phyloP scores from a whole-genome alignment of 2,113 vertebrate species.

The Ivindomyrus marchei region DNA sequence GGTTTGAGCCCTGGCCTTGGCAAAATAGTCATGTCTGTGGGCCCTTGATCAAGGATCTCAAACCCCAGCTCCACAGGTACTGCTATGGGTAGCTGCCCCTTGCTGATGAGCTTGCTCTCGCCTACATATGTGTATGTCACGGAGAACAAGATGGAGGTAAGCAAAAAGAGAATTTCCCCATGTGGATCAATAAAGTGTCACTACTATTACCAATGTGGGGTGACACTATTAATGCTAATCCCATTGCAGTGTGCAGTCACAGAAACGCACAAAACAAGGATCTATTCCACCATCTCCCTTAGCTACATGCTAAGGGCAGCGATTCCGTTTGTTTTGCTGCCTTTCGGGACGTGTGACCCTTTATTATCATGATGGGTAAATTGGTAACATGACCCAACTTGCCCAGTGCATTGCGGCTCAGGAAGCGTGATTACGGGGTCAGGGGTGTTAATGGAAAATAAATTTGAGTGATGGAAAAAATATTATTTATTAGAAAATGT shows the following conservation, averaged over 20 bases:
- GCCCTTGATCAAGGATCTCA: neutral
- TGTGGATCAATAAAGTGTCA: neutral
- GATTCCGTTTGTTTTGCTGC: slow-evolving; percentile 52
- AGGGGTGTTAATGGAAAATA: slow-evolving; percentile 50
- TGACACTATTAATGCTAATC: neutral
- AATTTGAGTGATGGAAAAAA: slow-evolving; percentile 42
- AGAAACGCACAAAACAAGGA: neutral
- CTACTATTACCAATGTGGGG: neutral
- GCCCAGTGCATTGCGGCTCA: slow-evolving; percentile 48
- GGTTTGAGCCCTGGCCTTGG: neutral
- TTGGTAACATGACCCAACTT: slow-evolving; percentile 64
- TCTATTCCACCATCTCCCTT: neutral
- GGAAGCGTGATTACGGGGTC: slow-evolving; percentile 55
- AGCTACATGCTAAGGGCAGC: slow-evolving; percentile 42
- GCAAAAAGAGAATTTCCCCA: neutral
- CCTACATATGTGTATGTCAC: neutral
- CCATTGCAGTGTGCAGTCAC: neutral
- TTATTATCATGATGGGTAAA: slow-evolving; percentile 57
- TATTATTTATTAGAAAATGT: neutral
- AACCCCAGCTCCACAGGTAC: neutral
- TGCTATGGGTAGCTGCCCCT: neutral
- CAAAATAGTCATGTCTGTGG: neutral
- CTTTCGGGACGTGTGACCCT: slow-evolving; percentile 48
- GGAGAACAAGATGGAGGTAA: neutral
- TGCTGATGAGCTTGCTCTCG: neutral